Conservation (phyloP, 2,113 vertebrate species). For the Bubo scandiacus region DNA sequence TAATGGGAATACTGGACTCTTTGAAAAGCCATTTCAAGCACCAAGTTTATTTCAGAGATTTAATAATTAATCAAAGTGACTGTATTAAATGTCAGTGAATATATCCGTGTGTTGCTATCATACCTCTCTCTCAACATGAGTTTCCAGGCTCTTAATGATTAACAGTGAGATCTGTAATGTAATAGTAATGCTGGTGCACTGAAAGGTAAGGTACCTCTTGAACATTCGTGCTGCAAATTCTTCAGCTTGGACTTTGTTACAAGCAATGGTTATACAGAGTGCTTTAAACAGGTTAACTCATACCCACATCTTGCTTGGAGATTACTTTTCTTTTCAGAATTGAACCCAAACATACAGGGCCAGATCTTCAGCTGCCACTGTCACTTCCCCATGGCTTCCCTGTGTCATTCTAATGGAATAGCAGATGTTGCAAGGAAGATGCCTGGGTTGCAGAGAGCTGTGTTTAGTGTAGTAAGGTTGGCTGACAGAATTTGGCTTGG, state of each 20-base stretch:
- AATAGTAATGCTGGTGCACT: not conserved
- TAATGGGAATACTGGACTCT: slow-evolving; percentile 28
- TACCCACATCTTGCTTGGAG: not conserved
- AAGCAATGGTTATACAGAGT: not conserved
- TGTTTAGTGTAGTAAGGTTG: fast-evolving
- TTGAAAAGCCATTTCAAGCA: slow-evolving; percentile 51
- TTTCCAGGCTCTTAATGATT: slow-evolving; percentile 12
- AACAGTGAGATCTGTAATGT: not conserved
- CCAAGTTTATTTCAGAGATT: slow-evolving; percentile 19
- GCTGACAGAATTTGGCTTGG: not conserved
- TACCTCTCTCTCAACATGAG: not conserved
- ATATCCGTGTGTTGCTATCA: not conserved
- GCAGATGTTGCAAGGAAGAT: not conserved
- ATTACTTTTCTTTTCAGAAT: not conserved
- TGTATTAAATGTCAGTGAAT: slow-evolving; percentile 46
- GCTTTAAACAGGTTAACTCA: not conserved
- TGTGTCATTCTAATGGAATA: not conserved
- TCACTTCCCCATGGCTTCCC: not conserved
- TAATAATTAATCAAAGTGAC: slow-evolving; percentile 64
- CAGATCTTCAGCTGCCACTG: not conserved
- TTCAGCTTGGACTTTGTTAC: not conserved
- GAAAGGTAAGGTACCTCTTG: not conserved
- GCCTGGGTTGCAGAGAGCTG: not conserved
- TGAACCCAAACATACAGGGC: not conserved
- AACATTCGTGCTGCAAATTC: not conserved